phyloP scores from a whole-genome alignment of 2,113 vertebrate genomes.

The Tragulus kanchil region DNA sequence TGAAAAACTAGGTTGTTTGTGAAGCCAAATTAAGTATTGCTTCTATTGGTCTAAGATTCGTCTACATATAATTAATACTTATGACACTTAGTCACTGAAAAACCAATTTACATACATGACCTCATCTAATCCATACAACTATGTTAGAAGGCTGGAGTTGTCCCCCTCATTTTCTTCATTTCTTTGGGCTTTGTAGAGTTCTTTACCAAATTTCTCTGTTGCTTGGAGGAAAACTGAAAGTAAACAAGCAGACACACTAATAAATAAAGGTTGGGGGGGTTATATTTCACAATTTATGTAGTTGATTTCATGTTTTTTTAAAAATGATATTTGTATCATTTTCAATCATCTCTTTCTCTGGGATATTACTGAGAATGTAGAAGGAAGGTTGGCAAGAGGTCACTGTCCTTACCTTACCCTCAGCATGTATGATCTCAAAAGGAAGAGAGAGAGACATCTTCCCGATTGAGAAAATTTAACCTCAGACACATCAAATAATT shows the following conservation, averaged over 20 bases:
- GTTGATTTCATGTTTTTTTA: background rate
- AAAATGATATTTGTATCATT: background rate
- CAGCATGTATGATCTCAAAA: background rate
- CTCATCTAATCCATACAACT: background rate
- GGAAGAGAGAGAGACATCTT: background rate
- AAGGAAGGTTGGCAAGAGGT: background rate
- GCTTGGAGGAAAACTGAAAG: background rate
- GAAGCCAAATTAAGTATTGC: slow-evolving; percentile 21
- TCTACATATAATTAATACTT: slow-evolving; percentile 9
- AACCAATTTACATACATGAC: slow-evolving; percentile 9
- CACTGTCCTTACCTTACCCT: background rate
- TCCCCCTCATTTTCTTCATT: slow-evolving; percentile 28
- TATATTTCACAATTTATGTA: slow-evolving; percentile 17
- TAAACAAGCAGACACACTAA: slow-evolving; percentile 15
- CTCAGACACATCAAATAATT: background rate
- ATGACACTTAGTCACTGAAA: slow-evolving; percentile 18
- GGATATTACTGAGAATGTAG: background rate
- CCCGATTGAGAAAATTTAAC: background rate
- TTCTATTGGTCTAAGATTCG: slow-evolving; percentile 43
- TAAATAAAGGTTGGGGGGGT: background rate
- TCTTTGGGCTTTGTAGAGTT: background rate
- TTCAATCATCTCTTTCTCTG: background rate
- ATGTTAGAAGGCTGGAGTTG: background rate
- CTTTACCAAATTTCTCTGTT: slow-evolving; percentile 28
- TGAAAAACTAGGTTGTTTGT: background rate